Conservation (phyloP, 2,113 vertebrate species). For the Castor canadensis region DNA sequence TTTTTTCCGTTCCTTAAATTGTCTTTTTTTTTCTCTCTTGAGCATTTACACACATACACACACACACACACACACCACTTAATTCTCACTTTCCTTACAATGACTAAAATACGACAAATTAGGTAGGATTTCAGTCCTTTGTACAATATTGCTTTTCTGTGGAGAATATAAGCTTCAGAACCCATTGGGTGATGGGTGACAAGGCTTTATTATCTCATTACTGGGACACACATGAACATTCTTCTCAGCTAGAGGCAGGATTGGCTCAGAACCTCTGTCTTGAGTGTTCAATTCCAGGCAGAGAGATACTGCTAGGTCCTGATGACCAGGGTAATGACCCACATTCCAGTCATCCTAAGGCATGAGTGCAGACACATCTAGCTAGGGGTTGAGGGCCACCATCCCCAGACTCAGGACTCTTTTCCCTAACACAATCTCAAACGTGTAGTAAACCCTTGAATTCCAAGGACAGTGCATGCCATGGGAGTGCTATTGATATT, state of each 20-base stretch:
- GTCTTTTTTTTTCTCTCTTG: background rate
- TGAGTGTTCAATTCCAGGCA: background rate
- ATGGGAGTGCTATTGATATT: background rate
- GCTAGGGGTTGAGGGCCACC: background rate
- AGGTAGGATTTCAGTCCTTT: background rate
- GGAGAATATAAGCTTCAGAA: background rate
- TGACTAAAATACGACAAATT: background rate
- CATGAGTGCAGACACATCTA: background rate
- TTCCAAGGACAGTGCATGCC: background rate
- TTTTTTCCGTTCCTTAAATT: background rate
- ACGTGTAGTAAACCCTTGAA: background rate
- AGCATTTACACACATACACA: background rate
- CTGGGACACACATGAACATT: background rate
- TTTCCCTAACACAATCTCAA: background rate
- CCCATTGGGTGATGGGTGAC: background rate
- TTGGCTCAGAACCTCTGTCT: background rate
- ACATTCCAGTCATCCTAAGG: background rate
- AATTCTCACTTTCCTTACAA: background rate
- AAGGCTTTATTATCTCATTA: background rate
- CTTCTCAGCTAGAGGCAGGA: background rate
- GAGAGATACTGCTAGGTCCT: background rate
- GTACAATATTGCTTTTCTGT: background rate
- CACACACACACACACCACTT: background rate
- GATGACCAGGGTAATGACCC: background rate
- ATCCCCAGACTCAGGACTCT: background rate